Evolutionary conservation across 1,140 invertebrate species (phyloP).

Genomic region (Nilaparvata lugens): DNA sequence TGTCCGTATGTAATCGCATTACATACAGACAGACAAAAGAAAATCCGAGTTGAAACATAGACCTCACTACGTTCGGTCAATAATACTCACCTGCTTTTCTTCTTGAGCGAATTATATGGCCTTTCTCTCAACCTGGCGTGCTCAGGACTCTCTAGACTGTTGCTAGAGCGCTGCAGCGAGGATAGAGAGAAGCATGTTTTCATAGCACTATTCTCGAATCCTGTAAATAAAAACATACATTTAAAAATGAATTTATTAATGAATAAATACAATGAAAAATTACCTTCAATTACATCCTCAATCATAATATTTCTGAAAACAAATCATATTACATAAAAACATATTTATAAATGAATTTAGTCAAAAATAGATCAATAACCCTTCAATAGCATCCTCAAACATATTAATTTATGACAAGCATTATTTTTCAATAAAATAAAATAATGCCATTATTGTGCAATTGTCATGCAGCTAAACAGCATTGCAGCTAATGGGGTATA

Average conservation of each 20-base stretch:
- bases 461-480: too few relatives aligned
- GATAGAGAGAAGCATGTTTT: constrained; percentile 45
- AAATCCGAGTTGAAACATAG: too few relatives aligned
- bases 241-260: too few relatives aligned
- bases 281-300: too few relatives aligned
- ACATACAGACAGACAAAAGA: too few relatives aligned
- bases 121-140: constrained; percentile 41
- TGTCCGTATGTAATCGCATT: too few relatives aligned
- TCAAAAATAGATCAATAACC: not conserved
- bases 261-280: too few relatives aligned
- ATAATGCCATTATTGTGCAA: too few relatives aligned
- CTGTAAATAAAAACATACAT: constrained; percentile 27
- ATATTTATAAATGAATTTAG: not conserved
- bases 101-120: constrained; percentile 57
- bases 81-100: constrained; percentile 43
- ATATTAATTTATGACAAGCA: not conserved
- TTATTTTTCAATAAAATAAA: too few relatives aligned
- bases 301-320: not conserved
- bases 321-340: not conserved
- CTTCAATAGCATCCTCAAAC: not conserved
- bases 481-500: too few relatives aligned
- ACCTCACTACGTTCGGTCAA: too few relatives aligned
- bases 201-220: constrained; percentile 36
- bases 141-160: constrained; percentile 41
- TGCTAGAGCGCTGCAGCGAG: constrained; percentile 43